Evolutionary conservation across 2,113 vertebrate species (phyloP).

Genomic region (Prochilodus magdalenae): DNA sequence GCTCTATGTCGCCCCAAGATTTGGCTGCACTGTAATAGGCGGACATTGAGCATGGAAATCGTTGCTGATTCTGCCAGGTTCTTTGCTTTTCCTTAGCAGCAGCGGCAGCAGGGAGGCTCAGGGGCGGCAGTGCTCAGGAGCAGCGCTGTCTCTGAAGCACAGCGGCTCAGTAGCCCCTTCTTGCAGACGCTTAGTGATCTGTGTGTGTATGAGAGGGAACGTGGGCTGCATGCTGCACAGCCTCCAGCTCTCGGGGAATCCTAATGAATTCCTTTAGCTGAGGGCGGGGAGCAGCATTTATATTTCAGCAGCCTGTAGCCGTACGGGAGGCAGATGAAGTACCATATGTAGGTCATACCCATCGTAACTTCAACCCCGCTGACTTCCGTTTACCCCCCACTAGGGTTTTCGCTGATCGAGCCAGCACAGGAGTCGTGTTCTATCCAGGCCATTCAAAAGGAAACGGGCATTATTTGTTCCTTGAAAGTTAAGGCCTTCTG

Average conservation of each 20-base stretch:
- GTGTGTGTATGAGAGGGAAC: constrained; percentile 10
- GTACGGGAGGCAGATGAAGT: constrained; percentile 22
- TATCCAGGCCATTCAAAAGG: constrained; percentile 46
- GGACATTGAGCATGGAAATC: not conserved
- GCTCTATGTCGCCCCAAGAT: not conserved
- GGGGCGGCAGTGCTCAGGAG: not conserved
- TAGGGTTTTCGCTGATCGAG: not conserved
- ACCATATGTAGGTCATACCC: constrained; percentile 61
- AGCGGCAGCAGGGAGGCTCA: not conserved
- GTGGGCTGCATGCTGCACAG: not conserved
- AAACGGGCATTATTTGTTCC: not conserved
- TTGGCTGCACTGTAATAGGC: not conserved
- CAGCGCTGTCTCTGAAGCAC: not conserved
- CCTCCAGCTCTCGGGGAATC: constrained; percentile 51
- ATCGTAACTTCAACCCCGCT: constrained; percentile 33
- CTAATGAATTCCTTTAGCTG: constrained; percentile 59
- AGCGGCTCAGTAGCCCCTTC: not conserved
- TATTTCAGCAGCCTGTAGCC: constrained; percentile 63
- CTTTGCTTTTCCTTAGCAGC: not conserved
- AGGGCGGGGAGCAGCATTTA: constrained; percentile 58
- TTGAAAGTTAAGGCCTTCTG: not conserved
- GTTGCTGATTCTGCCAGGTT: not conserved
- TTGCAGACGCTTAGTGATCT: not conserved
- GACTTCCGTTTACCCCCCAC: constrained; percentile 32
- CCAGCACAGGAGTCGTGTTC: constrained; percentile 1